These are phyloP conservation scores for Pampus argenteus DNA, from an alignment of 2,797 vertebrate species.

Conservation along the genomic window DNA sequence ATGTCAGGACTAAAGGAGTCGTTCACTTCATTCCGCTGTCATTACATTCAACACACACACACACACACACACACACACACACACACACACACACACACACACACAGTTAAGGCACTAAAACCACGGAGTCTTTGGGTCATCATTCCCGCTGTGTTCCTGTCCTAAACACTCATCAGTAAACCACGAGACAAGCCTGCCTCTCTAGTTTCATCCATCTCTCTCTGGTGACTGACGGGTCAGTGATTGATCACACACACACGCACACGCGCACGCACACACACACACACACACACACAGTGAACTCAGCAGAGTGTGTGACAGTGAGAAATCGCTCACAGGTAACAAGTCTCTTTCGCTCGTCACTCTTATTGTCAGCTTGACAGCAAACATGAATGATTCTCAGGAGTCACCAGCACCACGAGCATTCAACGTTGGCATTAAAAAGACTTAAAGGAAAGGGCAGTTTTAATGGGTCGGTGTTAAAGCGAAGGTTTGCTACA, in stretches of 20 bases:
- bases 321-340: background rate
- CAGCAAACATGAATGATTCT: no score
- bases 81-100: no score
- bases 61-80: no score
- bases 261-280: no score
- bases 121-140: conserved; percentile 1
- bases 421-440: conserved; percentile 14
- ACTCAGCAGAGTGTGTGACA: background rate
- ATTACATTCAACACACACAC: background rate
- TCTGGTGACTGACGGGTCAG: background rate
- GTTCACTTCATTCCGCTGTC: background rate
- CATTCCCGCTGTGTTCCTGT: background rate
- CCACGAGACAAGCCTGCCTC: background rate
- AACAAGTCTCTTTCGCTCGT: background rate
- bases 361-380: background rate
- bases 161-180: background rate
- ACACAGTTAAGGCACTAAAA: conserved; percentile 37
- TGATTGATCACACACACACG: conserved; percentile 11
- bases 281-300: conserved; percentile 6
- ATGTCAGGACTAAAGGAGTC: background rate
- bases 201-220: background rate
- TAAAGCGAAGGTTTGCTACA: conserved; percentile 23
- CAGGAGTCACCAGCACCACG: conserved; percentile 5
- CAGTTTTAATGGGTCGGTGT: conserved; percentile 3
- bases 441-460: conserved; percentile 15